Base-by-base conservation (phyloP, 2,797 vertebrate genomes). In the Alca torda region DNA sequence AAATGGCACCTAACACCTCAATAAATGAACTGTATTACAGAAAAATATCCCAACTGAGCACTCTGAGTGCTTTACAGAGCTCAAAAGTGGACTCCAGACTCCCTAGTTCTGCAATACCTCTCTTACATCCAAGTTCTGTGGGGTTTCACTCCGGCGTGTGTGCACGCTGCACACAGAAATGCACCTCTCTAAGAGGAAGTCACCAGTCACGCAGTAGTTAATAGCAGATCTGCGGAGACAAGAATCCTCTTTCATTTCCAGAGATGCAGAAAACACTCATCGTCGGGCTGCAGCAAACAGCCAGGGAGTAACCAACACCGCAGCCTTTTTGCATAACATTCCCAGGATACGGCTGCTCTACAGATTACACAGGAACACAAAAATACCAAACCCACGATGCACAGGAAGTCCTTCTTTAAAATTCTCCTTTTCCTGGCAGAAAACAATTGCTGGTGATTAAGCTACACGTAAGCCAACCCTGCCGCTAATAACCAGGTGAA, bases 261-360 rank as follows among this genome's bases (percentile, higher is more conserved):
- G 53, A 81, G 56, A 31, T 33, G 67, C 37, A 81, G 60, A 63
- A 82, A 85, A 83, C 21, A 35, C 13, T 72, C 28, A 3, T 15
- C 2, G 1, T 31, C 10, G 17, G 16, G n/a, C 50, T 76, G 75
- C 70, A 79, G 59, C 63, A 60, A 91, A 64, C 16, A 51, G 69
- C 37, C 53, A 9, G 4, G 20, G 30, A 68, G 17, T 8, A 68
- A 84, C 46, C 31, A 10, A 31, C 30, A 64, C 53, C 59, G 39
- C 37, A 84, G 59, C 37, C 50, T 33, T 82, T 77, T 68, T 64
- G 13, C n/a, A 21, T 56, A 73, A 61, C 3, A 25, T 63, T 84
- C 26, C 17, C 48, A 74, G 24, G 33, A 35, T 23, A 70, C 0
- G 0, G 4, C 9, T 33, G 16, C 26, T 88, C 56, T 86, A 26